These are phyloP conservation scores for Nipponia nippon DNA, from an alignment of 2,113 vertebrate species.

Conservation along the genomic window DNA sequence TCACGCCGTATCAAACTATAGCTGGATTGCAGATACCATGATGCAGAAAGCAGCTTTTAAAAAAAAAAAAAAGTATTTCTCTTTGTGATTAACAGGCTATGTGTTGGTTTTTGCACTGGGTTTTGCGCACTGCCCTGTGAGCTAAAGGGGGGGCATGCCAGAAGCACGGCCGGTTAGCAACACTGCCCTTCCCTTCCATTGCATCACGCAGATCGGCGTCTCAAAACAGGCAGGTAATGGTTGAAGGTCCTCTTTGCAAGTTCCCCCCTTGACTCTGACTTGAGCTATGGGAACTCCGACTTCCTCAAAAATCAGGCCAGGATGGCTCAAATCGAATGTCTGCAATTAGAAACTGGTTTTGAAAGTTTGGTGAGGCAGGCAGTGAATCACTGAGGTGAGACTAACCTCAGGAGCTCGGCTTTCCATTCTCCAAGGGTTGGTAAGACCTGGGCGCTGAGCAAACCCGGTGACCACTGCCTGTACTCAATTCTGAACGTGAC, in stretches of 20 bases:
- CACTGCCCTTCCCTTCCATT: neutral
- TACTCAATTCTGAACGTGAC: neutral
- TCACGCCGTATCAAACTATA: accelerated
- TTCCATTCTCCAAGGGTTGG: neutral
- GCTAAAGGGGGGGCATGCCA: neutral
- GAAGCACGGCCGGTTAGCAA: accelerated
- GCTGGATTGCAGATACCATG: neutral
- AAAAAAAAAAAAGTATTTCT: neutral
- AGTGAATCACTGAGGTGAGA: neutral
- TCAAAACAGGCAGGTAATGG: neutral
- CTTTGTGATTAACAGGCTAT: neutral
- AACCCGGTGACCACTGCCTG: accelerated
- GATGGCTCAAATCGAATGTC: neutral
- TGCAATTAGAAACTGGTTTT: neutral
- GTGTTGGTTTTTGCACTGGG: neutral
- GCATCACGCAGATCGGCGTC: neutral
- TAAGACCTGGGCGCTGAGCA: neutral
- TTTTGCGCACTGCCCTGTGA: neutral
- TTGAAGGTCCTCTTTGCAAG: neutral
- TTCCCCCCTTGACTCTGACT: neutral
- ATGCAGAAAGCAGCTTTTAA: neutral
- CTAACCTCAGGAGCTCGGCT: neutral
- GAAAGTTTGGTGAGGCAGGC: neutral
- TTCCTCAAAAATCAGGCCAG: neutral
- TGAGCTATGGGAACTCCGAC: neutral